phyloP scores from a whole-genome alignment of 92 coral and sea anemone species.

The Montipora capitata region DNA sequence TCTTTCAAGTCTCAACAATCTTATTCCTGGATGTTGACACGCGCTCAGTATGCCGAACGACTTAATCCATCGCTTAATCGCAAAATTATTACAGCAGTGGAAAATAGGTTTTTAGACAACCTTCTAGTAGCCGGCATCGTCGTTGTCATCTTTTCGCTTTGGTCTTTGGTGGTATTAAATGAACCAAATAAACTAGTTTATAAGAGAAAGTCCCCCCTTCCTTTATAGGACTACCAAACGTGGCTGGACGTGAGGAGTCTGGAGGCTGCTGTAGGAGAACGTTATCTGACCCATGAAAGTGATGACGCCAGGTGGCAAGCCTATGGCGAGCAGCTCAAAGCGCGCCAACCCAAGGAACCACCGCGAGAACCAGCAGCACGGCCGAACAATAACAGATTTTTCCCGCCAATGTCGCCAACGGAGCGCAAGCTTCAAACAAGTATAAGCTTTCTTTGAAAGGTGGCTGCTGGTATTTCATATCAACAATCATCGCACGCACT shows the following conservation, averaged over 20 bases:
- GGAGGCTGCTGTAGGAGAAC: slow-evolving; percentile 94
- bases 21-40: no score
- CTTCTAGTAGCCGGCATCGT: no score
- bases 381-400: slow-evolving; percentile 85
- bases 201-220: neutral
- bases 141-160: no score
- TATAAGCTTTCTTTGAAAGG: slow-evolving; percentile 85
- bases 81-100: no score
- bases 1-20: no score
- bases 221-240: slow-evolving; percentile 91
- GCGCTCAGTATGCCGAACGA: no score
- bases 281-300: slow-evolving; percentile 97
- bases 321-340: slow-evolving; percentile 88
- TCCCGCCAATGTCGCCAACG: slow-evolving; percentile 83
- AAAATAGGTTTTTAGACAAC: no score
- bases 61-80: no score
- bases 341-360: slow-evolving; percentile 76
- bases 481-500: neutral
- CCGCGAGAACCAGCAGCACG: slow-evolving; percentile 61
- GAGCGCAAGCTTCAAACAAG: slow-evolving; percentile 89
- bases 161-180: no score
- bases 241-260: slow-evolving; percentile 97
- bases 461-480: neutral
- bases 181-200: no score
- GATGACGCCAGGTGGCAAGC: slow-evolving; percentile 95